Evolutionary conservation across 2,888 invertebrate genomes (phyloP).

Genomic region (Pegoplata infirma): DNA sequence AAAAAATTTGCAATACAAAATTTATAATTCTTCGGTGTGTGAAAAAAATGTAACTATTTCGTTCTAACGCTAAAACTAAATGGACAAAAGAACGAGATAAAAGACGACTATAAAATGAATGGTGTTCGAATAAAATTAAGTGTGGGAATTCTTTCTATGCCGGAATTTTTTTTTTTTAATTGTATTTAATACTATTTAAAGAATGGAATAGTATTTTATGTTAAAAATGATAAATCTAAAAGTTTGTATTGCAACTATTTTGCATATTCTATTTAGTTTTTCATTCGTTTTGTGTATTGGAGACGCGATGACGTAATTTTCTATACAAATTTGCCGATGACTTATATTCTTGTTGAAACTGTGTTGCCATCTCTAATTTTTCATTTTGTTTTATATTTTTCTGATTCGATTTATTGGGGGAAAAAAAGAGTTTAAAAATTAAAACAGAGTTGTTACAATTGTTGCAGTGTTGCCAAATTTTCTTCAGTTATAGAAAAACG

Average conservation of each 20-base stretch:
- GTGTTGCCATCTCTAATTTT: conserved; percentile 54
- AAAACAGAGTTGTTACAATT: conserved; percentile 46
- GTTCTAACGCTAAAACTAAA: conserved; percentile 8
- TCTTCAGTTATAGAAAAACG: no score
- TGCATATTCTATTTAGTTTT: not conserved
- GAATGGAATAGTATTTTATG: not conserved
- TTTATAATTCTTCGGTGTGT: not conserved
- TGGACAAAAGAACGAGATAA: conserved; percentile 31
- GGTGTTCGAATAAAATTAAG: conserved; percentile 18
- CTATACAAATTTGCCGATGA: conserved; percentile 60
- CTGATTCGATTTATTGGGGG: not conserved
- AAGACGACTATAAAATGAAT: conserved; percentile 24
- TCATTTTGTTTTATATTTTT: not conserved
- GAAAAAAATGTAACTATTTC: conserved; percentile 29
- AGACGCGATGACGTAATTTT: conserved; percentile 61
- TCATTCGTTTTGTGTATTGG: conserved; percentile 32
- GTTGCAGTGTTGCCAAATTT: conserved; percentile 18
- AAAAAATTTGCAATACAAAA: conserved; percentile 34
- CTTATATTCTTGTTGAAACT: conserved; percentile 51
- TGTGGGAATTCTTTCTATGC: conserved; percentile 45
- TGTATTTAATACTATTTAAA: not conserved
- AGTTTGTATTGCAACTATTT: no score
- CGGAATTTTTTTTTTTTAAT: conserved; percentile 42
- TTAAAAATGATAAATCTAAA: no score
- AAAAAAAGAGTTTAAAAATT: not conserved